These are phyloP conservation scores for Idaea aversata DNA, from an alignment of 2,888 invertebrate genomes.

Conservation along the genomic window DNA sequence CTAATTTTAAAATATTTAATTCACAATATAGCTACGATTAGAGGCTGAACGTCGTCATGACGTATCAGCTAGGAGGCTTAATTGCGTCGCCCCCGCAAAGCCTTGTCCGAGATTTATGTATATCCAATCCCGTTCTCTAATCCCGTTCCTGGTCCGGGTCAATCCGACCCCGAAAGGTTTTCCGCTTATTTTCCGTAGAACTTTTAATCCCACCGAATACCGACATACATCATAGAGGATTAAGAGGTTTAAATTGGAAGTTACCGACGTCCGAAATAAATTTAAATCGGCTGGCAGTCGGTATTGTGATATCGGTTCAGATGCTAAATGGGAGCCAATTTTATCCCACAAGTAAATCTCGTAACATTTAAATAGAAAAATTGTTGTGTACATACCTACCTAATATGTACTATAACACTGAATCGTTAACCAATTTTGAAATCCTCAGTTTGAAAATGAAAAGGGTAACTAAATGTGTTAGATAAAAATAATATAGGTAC, in stretches of 20 bases:
- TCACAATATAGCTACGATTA: background rate
- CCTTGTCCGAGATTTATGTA: conserved; percentile 77
- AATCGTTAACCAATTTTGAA: background rate
- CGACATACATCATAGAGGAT: conserved; percentile 81
- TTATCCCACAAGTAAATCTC: conserved; percentile 71
- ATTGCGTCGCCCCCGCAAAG: conserved; percentile 74
- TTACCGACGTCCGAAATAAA: conserved; percentile 81
- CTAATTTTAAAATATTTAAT: background rate
- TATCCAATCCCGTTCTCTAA: conserved; percentile 78
- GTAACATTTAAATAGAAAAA: conserved; percentile 49
- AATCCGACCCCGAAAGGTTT: conserved; percentile 79
- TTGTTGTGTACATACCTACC: conserved; percentile 25
- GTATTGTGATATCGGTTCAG: conserved; percentile 77
- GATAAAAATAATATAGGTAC: too few species aligned
- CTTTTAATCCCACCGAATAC: conserved; percentile 80
- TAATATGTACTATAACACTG: background rate
- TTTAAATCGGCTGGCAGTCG: conserved; percentile 78
- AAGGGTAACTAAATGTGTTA: too few species aligned
- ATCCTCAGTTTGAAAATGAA: background rate
- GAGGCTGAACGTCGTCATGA: conserved; percentile 65
- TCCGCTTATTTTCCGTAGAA: conserved; percentile 81
- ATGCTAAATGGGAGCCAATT: conserved; percentile 75
- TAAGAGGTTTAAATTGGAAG: conserved; percentile 82
- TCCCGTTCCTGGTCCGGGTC: conserved; percentile 75
- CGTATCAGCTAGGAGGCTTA: conserved; percentile 74